These are phyloP conservation scores for Conistra vaccinii DNA, from an alignment of 2,888 invertebrate genomes.

Conservation along the genomic window DNA sequence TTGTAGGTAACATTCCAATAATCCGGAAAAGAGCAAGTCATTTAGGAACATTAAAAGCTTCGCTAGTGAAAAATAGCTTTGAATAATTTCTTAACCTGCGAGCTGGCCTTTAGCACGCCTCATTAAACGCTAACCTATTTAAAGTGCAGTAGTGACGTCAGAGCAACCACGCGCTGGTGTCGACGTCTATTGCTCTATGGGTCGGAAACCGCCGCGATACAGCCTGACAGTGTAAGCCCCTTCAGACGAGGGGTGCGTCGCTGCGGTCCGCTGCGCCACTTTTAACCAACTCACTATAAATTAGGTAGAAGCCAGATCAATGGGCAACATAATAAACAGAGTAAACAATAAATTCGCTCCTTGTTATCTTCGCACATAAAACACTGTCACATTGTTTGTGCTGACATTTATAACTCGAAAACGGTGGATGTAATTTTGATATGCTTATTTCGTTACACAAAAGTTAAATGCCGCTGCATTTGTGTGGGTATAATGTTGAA, in stretches of 20 bases:
- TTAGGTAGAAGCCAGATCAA: conserved; percentile 60
- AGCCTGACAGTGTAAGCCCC: conserved; percentile 57
- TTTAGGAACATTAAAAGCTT: conserved; percentile 40
- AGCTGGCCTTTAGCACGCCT: conserved; percentile 52
- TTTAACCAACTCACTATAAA: conserved; percentile 58
- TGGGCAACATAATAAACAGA: conserved; percentile 52
- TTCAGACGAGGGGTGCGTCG: conserved; percentile 59
- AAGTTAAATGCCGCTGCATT: conserved; percentile 44
- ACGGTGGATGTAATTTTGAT: conserved; percentile 56
- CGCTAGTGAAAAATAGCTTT: conserved; percentile 39
- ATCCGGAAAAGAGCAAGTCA: conserved; percentile 43
- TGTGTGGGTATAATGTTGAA: conserved; percentile 6
- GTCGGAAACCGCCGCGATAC: conserved; percentile 65
- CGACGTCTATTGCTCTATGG: conserved; percentile 63
- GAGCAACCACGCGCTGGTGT: conserved; percentile 50
- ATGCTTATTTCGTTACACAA: conserved; percentile 53
- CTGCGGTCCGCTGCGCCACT: conserved; percentile 54
- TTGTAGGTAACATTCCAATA: conserved; percentile 15
- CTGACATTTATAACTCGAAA: conserved; percentile 57
- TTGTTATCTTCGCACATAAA: conserved; percentile 64
- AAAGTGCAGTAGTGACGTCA: conserved; percentile 65
- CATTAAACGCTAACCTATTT: conserved; percentile 66
- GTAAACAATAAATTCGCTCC: conserved; percentile 59
- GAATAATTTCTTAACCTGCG: conserved; percentile 42
- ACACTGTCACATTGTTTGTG: conserved; percentile 59